Conservation (phyloP, 2,888 invertebrate genomes). For the Agonopterix heracliana region DNA sequence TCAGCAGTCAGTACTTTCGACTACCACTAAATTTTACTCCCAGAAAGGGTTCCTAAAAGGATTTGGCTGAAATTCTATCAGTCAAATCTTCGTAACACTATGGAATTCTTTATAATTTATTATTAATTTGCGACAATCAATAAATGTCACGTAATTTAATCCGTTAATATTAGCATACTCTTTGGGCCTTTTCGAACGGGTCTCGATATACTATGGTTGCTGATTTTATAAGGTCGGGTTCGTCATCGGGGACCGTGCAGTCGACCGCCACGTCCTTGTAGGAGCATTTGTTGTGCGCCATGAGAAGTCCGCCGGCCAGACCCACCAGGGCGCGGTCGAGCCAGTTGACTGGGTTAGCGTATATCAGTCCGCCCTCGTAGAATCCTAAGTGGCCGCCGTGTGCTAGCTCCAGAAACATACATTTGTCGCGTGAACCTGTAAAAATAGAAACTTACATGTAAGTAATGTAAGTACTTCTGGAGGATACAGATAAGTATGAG, state of each 20-base stretch:
- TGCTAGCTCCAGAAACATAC: constrained; percentile 86
- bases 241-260: constrained; percentile 32
- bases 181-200: constrained; percentile 45
- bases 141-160: no score
- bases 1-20: no score
- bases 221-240: constrained; percentile 61
- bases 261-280: constrained; percentile 30
- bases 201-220: constrained; percentile 60
- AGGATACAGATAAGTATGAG: no score
- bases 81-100: no score
- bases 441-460: not conserved
- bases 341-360: constrained; percentile 95
- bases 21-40: no score
- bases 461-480: no score
- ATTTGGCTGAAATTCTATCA: no score
- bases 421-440: constrained; percentile 80
- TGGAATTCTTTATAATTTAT: no score
- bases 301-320: constrained; percentile 83
- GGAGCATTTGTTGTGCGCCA: constrained; percentile 71
- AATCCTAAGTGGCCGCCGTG: constrained; percentile 97
- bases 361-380: constrained; percentile 91
- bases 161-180: no score
- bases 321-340: constrained; percentile 92
- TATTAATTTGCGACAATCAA: no score
- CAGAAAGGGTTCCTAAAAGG: no score